These are phyloP conservation scores for Sebastes nivosus DNA, from an alignment of 2,797 vertebrate genomes.

Conservation along the genomic window DNA sequence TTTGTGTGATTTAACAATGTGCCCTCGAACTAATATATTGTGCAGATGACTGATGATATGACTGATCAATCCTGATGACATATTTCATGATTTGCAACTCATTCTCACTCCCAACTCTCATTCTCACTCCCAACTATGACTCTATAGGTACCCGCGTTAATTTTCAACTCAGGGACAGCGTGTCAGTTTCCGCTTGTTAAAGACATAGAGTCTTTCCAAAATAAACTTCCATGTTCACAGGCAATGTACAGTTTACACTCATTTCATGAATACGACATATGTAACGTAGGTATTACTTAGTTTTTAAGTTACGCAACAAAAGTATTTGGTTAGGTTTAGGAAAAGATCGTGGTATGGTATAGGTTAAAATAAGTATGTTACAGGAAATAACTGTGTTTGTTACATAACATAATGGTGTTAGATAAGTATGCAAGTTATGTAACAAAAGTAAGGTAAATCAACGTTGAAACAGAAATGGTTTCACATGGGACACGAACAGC, in stretches of 20 bases:
- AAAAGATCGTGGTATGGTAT: too few species aligned
- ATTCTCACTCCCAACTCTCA: neutral
- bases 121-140: neutral
- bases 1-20: neutral
- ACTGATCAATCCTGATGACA: neutral
- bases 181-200: neutral
- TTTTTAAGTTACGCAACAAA: neutral
- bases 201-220: neutral
- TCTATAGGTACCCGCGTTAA: neutral
- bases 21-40: neutral
- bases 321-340: too few species aligned
- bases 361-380: too few species aligned
- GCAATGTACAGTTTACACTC: too few species aligned
- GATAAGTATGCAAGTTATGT: too few species aligned
- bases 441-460: too few species aligned
- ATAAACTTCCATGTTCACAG: neutral
- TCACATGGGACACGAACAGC: too few species aligned
- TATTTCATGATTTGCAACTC: neutral
- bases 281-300: neutral
- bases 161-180: neutral
- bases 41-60: neutral
- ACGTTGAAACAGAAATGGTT: too few species aligned
- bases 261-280: too few species aligned
- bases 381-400: too few species aligned
- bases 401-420: too few species aligned